Evolutionary conservation across 1,140 invertebrate species (phyloP), one percentile per base, ranked within the genome.

Genomic region (Planococcus citri): DNA sequence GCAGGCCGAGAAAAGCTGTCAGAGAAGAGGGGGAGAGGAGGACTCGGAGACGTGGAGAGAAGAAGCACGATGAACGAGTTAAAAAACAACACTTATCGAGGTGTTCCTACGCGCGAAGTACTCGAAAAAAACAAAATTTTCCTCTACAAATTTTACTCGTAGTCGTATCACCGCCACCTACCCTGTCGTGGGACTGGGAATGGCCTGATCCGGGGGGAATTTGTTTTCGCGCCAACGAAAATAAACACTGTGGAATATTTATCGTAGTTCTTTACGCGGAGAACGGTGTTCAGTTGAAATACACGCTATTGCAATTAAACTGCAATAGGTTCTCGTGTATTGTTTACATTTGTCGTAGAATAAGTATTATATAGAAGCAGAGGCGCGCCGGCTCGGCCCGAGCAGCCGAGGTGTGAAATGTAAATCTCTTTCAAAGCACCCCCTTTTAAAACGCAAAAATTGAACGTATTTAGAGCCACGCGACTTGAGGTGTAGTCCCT

Each of bases 241-340:
- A 51, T 51, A 51, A 51, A 51, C 41, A 51, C 41, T 17, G 33
- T 6, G 14, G 12, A 20, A 51, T 51, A 51, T 51, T 51, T 51
- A 51, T 51, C 41, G 12, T 17, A 14, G 41, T 20, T 51, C 41
- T 51, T 51, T 51, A n/a, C n/a, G n/a, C n/a, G n/a, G n/a, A n/a
- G n/a, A 51, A 20, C 41, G 41, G 10, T n/a, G 10, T 51, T 14
- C 41, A 20, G 10, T 51, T 51, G 41, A 51, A 51, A 51, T 51
- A 51, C 41, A 51, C 41, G 41, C 41, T 51, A 51, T 51, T 51
- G 41, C 41, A 51, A 51, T 51, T 51, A 51, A 51, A 51, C 41
- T 51, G 41, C 41, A 51, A 51, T 51, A 37, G 12, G n/a, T 51
- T 51, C 41, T 51, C 41, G 41, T 51, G 41, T 51, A 20, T 14